Conservation (phyloP, 2,113 vertebrate species). For the Tragulus kanchil region DNA sequence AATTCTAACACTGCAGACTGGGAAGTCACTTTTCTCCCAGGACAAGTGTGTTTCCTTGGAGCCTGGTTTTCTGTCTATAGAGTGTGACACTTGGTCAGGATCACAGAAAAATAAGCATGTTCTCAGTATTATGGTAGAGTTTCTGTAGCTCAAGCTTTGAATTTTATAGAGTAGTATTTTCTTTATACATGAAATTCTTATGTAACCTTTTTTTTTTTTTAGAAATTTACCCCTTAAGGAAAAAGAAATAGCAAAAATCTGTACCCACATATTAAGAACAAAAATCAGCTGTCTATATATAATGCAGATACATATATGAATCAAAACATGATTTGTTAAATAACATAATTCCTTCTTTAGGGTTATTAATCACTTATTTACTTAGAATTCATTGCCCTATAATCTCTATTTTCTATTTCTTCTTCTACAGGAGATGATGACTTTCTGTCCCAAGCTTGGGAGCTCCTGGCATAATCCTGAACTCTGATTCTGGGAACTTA, state of each 20-base stretch:
- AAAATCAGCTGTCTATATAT: neutral
- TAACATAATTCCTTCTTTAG: neutral
- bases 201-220: neutral
- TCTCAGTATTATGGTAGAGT: neutral
- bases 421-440: neutral
- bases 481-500: neutral
- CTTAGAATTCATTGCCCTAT: neutral
- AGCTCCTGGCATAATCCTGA: neutral
- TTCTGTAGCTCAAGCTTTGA: neutral
- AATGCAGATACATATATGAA: neutral
- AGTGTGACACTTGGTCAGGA: neutral
- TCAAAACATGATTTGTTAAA: neutral
- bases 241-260: neutral
- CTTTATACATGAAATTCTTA: neutral
- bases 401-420: neutral
- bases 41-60: neutral
- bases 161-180: neutral
- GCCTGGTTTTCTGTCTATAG: neutral
- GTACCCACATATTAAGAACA: neutral
- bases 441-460: neutral
- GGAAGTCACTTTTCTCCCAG: neutral
- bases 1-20: neutral
- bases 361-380: neutral
- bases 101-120: neutral
- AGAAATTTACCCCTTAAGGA: neutral